These are phyloP conservation scores for Stegastes partitus DNA, from an alignment of 2,113 vertebrate genomes.

Conservation along the genomic window DNA sequence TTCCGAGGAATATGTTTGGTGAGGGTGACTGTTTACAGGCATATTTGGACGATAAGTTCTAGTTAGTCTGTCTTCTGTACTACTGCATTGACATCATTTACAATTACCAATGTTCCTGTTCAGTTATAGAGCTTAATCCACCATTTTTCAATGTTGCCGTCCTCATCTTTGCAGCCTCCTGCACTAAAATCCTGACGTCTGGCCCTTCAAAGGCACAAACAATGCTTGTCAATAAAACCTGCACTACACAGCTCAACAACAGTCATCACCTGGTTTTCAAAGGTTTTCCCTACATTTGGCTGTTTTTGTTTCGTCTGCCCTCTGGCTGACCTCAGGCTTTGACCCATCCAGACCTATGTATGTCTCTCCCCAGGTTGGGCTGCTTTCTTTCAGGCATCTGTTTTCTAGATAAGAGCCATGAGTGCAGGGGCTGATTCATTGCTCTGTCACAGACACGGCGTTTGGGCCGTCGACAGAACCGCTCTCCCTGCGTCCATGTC, in stretches of 20 bases:
- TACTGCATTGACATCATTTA: not conserved
- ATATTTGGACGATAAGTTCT: not conserved
- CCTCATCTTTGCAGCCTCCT: slow-evolving; percentile 36
- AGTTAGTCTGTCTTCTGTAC: not conserved
- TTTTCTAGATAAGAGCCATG: slow-evolving; percentile 76
- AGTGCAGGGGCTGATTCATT: slow-evolving; percentile 76
- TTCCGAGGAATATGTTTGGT: slow-evolving; percentile 12
- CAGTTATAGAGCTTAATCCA: slow-evolving; percentile 3
- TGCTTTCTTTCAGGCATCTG: slow-evolving; percentile 74
- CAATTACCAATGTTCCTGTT: not conserved
- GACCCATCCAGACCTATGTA: slow-evolving; percentile 61
- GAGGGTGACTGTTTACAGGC: not conserved
- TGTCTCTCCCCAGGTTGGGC: slow-evolving; percentile 50
- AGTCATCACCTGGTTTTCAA: slow-evolving; percentile 35
- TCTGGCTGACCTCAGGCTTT: slow-evolving; percentile 52
- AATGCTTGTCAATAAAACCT: slow-evolving; percentile 33
- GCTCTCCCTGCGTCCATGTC: slow-evolving; percentile 53
- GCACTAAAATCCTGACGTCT: slow-evolving; percentile 29
- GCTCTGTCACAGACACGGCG: slow-evolving; percentile 68
- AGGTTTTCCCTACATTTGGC: not conserved
- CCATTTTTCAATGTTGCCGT: not conserved
- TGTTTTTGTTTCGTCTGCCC: slow-evolving; percentile 62
- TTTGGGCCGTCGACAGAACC: slow-evolving; percentile 60
- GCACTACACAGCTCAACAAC: not conserved
- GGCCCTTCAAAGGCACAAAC: slow-evolving; percentile 30